These are phyloP conservation scores for Mesitornis unicolor DNA, from an alignment of 2,113 vertebrate species.

Conservation along the genomic window DNA sequence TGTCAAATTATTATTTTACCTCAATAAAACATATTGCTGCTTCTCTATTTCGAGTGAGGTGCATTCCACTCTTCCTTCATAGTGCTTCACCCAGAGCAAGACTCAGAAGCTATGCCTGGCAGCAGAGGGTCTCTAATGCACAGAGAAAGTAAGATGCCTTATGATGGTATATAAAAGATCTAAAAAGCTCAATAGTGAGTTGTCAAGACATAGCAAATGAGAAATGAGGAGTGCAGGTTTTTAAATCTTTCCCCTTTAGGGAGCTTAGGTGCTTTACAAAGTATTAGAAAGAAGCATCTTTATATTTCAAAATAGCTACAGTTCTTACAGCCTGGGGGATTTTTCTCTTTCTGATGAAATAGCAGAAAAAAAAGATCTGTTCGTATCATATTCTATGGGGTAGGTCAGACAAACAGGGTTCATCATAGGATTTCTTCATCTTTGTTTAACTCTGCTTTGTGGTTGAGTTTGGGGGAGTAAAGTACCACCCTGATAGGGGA, in stretches of 20 bases:
- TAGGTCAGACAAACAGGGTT: background rate
- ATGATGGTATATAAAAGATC: background rate
- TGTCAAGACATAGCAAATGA: background rate
- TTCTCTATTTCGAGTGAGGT: too few relatives aligned
- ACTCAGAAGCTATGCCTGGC: background rate
- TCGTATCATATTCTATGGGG: background rate
- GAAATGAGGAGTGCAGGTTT: constrained; percentile 13
- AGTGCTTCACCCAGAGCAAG: background rate
- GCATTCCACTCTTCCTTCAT: too few relatives aligned
- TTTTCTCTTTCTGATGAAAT: background rate
- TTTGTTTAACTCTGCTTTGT: background rate
- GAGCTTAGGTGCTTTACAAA: background rate
- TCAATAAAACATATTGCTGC: too few relatives aligned
- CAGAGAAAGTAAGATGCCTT: background rate
- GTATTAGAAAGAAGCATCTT: background rate
- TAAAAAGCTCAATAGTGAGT: background rate
- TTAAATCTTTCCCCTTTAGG: constrained; percentile 18
- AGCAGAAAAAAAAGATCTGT: background rate
- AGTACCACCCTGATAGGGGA: background rate
- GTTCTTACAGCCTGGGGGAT: background rate
- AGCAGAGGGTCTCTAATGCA: background rate
- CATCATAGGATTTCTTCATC: background rate
- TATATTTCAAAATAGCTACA: background rate
- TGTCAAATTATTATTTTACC: too few relatives aligned
- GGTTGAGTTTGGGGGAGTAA: background rate